Evolutionary conservation across 2,888 invertebrate species (phyloP), one percentile per base, ranked within the genome.

Genomic region (Tetheella fluctuosa): DNA sequence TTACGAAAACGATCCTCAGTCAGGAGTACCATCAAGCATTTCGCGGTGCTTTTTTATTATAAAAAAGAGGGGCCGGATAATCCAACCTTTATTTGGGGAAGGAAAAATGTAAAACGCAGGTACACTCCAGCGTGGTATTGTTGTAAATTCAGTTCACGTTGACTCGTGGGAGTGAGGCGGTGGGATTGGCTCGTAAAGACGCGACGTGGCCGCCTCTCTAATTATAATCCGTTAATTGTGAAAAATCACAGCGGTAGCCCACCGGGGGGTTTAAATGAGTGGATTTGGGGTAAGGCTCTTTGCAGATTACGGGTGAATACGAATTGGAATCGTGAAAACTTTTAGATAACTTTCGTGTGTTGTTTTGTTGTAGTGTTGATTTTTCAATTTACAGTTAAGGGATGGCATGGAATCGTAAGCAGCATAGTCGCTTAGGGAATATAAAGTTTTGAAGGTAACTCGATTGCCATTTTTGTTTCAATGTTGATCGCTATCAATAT

Each of bases 201-300:
- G 76, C 68, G 69, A 82, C 82, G 83, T 80, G 86, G 77, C 78
- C 76, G 70, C 81, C 83, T 77, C 77, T 71, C 73, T 84, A 81
- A 88, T 88, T 87, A 85, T 85, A 85, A 86, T 83, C 79, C 80
- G 81, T 85, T 88, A 87, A 87, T 86, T 87, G 82, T 76, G 74
- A 84, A 79, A 80, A 81, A 82, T 77, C 74, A 74, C 69, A 65
- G 59, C 64, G 53, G 58, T 30, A 39, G 52, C 54, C 54, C 48
- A 53, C 56, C 48, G 20, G 48, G 39, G n/a, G 39, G 7, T 15
- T n/a, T 48, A 48, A 48, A 48, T 20, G 62, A 54, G 59, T 28
- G 53, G 58, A 59, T 58, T 59, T 60, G 12, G 30, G 39, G 17
- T 42, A 20, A 53, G 37, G 53, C 55, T 60, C 23, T 55, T 55